A percentile compares a stretch with the other conserved stretches of the same genome.
phyloP scores from a whole-genome alignment of 2,797 vertebrate genomes.

The Avahi laniger region DNA sequence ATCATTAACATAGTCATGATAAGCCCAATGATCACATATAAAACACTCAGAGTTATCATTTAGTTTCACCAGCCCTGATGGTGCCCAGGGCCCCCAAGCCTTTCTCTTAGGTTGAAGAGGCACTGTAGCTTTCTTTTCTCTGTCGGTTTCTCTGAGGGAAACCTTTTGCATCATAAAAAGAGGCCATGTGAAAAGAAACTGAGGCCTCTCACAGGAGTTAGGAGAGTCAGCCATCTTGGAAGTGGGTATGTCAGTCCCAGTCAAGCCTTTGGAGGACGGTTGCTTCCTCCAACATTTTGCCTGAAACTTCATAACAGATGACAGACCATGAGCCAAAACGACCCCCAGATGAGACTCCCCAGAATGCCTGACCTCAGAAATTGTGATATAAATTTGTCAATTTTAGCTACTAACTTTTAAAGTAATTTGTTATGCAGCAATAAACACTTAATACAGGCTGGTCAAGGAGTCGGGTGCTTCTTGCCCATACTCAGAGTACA shows the following conservation, averaged over 20 bases:
- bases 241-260: not conserved
- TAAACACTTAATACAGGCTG: not conserved
- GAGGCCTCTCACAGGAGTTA: not conserved
- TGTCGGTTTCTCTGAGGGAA: not conserved
- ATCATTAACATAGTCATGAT: not conserved
- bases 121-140: accelerated
- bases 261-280: not conserved
- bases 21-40: not conserved
- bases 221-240: not conserved
- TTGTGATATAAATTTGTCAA: not conserved
- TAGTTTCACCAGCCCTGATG: not conserved
- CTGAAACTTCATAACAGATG: not conserved
- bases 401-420: not conserved
- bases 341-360: not conserved
- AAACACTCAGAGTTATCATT: not conserved
- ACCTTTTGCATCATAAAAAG: not conserved
- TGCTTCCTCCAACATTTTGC: not conserved
- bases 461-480: not conserved
- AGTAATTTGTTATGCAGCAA: not conserved
- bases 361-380: not conserved
- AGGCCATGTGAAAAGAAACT: not conserved
- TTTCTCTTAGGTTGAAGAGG: not conserved
- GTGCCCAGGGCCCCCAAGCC: accelerated
- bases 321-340: not conserved
- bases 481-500: not conserved